Base-by-base conservation (phyloP, 2,888 invertebrate genomes). In the Diplolepis rosae region DNA sequence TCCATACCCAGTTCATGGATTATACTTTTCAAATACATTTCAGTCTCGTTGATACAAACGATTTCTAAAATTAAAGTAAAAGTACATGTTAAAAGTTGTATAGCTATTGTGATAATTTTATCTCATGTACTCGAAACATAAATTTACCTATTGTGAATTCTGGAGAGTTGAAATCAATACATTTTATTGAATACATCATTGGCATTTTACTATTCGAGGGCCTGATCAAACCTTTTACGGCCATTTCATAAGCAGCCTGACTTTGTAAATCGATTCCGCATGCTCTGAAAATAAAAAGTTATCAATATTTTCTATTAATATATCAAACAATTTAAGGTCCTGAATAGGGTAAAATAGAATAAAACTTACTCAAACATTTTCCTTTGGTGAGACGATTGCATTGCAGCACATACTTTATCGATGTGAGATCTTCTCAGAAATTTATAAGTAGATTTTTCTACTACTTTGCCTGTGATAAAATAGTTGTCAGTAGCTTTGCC, bases 181-280 rank as follows among this genome's bases (percentile, higher is more conserved):
- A 94, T 87, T 94, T 95, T 30, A 98, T 92, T 28, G 95, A 93
- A 88, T 98, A 98, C 27, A 98, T 84, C 32, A 98, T 90, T 0
- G 97, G 95, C 27, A 93, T 90, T 71, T 93, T 93, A 42, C 90
- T 91, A 70, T 92, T 89, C 0, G 90, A 90, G 0, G 98, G 97
- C 70, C 97, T 90, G 3, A 98, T 91, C 0, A 94, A 91, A 0
- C 99, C 98, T 87, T 93, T 90, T 0, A 92, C 90, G 6, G 98
- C 98, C 71, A 98, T 84, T 70, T 98, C 96, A 88, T 96, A 99
- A 9, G 97, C 97, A 51, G 94, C 92, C 89, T 98, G 96, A 48
- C 96, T 96, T 82, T 96, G 93, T 74, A 95, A 91, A 85, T 96
- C 93, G 0, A 98, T 92, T 27, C 97, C 97, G 79, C 93, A 92